These are phyloP conservation scores for Thripadectes ignobilis DNA, from an alignment of 2,797 vertebrate species.

Conservation along the genomic window DNA sequence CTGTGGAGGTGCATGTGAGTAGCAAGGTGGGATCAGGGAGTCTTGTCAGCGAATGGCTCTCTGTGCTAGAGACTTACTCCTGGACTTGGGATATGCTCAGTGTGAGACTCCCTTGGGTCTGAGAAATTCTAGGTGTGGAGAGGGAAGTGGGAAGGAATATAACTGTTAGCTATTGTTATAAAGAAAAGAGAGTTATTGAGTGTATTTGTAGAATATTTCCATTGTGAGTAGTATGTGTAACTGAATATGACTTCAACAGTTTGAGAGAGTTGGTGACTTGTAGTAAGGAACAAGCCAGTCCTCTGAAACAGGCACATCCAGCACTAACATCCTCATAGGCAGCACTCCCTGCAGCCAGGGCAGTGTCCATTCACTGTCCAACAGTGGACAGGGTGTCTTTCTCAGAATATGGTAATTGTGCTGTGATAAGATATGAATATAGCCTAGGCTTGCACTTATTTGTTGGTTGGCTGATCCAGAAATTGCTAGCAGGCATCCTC, in stretches of 20 bases:
- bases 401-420: not conserved
- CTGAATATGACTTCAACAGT: not conserved
- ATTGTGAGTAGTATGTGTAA: not conserved
- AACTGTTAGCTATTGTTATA: not conserved
- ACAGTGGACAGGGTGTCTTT: not conserved
- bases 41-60: not conserved
- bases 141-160: not conserved
- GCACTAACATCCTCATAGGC: not conserved
- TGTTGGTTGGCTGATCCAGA: not conserved
- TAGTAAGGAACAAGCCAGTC: not conserved
- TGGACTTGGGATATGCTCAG: not conserved
- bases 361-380: not conserved
- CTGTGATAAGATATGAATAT: not conserved
- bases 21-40: not conserved
- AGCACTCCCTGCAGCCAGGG: not conserved
- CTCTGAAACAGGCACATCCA: not conserved
- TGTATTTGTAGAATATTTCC: not conserved
- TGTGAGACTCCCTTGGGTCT: not conserved
- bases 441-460: not conserved
- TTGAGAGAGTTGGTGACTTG: not conserved
- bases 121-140: not conserved
- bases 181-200: not conserved
- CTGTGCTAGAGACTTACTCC: not conserved
- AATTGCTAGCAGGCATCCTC: not conserved
- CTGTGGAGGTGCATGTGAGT: not conserved